A percentile compares a stretch with the other conserved stretches of the same genome.
These are phyloP conservation scores for Sylvia atricapilla DNA, from an alignment of 2,113 vertebrate genomes.

Conservation along the genomic window DNA sequence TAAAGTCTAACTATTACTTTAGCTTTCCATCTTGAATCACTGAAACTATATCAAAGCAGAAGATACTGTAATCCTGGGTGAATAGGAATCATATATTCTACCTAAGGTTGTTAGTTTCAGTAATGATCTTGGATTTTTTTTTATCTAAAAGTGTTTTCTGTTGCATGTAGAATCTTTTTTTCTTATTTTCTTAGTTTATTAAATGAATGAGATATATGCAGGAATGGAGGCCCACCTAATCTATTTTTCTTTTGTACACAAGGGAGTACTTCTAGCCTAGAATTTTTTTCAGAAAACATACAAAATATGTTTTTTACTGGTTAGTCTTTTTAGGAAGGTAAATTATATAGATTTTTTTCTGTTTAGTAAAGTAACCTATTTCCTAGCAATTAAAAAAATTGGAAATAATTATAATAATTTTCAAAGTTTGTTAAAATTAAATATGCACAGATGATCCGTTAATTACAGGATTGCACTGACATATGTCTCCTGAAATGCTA, in stretches of 20 bases:
- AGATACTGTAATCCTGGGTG: not conserved
- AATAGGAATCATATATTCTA: not conserved
- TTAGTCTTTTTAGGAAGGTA: not conserved
- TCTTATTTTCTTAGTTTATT: not conserved
- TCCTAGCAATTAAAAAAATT: not conserved
- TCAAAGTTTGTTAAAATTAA: not conserved
- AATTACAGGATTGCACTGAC: not conserved
- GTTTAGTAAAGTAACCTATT: not conserved
- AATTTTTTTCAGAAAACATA: not conserved
- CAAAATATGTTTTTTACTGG: not conserved
- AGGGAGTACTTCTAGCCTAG: not conserved
- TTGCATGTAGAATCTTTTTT: not conserved
- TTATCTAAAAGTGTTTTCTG: not conserved
- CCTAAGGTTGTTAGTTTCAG: not conserved
- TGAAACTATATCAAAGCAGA: not conserved
- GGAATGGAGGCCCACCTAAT: not conserved
- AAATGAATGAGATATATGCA: not conserved
- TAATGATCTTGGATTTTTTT: not conserved
- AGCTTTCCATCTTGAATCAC: not conserved
- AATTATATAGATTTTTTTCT: not conserved
- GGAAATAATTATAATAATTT: not conserved
- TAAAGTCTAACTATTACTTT: not conserved
- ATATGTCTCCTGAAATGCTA: not conserved
- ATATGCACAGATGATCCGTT: not conserved
- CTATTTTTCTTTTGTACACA: not conserved